Conservation (phyloP, 2,888 invertebrate species). For the Steinernema hermaphroditum region DNA sequence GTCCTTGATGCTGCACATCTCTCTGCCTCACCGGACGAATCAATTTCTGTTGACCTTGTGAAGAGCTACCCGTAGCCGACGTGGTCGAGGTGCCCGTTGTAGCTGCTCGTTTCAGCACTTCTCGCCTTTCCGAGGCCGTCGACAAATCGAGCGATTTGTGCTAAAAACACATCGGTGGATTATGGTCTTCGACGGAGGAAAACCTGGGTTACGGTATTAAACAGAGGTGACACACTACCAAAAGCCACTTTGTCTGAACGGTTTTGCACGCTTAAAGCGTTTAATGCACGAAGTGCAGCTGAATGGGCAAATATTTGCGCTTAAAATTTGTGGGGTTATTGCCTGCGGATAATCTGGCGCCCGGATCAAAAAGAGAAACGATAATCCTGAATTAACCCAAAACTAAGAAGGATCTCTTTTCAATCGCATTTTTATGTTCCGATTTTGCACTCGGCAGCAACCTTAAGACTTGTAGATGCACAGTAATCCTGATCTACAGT, state of each 20-base stretch:
- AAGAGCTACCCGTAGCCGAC: neutral
- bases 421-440: no score
- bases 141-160: constrained; percentile 8
- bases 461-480: no score
- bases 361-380: neutral
- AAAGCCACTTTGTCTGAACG: neutral
- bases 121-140: constrained; percentile 16
- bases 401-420: neutral
- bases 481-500: no score
- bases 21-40: constrained; percentile 1
- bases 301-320: constrained; percentile 11
- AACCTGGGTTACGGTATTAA: neutral
- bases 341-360: neutral
- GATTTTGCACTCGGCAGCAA: no score
- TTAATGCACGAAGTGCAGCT: neutral
- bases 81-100: neutral
- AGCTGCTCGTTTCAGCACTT: constrained; percentile 2
- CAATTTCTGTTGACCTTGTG: neutral
- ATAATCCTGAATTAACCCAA: constrained; percentile 12
- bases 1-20: constrained; percentile 16
- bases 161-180: neutral
- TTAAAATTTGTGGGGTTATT: constrained; percentile 8
- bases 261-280: neutral
- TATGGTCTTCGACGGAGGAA: neutral
- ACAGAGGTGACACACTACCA: neutral